Evolutionary conservation across 2,888 invertebrate genomes (phyloP).

Genomic region (Amiota communis): DNA sequence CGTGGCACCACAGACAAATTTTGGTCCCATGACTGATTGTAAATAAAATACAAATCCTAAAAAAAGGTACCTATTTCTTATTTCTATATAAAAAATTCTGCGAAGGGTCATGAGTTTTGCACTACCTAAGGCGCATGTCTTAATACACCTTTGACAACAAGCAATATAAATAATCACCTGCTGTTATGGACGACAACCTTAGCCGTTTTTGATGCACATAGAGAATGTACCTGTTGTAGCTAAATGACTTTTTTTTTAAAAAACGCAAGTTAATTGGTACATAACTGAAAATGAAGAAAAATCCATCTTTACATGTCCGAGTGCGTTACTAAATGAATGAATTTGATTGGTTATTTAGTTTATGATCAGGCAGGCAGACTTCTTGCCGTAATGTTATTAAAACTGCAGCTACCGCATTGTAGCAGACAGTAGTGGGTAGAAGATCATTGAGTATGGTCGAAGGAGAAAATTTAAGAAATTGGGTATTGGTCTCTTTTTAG

Average conservation of each 20-base stretch:
- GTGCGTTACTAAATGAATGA: conserved; percentile 11
- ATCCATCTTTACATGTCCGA: background rate
- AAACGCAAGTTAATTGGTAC: conserved; percentile 63
- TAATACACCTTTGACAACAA: too few relatives aligned
- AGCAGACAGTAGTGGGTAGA: conserved; percentile 62
- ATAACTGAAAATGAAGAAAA: conserved; percentile 18
- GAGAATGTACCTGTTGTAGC: too few relatives aligned
- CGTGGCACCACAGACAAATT: too few relatives aligned
- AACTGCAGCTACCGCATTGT: conserved; percentile 44
- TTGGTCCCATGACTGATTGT: too few relatives aligned
- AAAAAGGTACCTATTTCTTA: too few relatives aligned
- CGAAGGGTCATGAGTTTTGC: too few relatives aligned
- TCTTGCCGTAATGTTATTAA: conserved; percentile 40
- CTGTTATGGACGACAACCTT: conserved; percentile 53
- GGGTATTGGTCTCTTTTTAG: background rate
- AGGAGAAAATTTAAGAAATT: conserved; percentile 17
- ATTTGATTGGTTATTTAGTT: background rate
- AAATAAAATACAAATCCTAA: too few relatives aligned
- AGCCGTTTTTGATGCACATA: too few relatives aligned
- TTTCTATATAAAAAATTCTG: too few relatives aligned
- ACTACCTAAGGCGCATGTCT: too few relatives aligned
- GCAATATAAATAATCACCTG: conserved; percentile 53
- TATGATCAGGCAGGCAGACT: background rate
- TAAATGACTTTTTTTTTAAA: too few relatives aligned
- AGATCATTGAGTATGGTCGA: conserved; percentile 62